Base-by-base conservation (phyloP, 2,113 vertebrate species). In the Elgaria multicarinata region DNA sequence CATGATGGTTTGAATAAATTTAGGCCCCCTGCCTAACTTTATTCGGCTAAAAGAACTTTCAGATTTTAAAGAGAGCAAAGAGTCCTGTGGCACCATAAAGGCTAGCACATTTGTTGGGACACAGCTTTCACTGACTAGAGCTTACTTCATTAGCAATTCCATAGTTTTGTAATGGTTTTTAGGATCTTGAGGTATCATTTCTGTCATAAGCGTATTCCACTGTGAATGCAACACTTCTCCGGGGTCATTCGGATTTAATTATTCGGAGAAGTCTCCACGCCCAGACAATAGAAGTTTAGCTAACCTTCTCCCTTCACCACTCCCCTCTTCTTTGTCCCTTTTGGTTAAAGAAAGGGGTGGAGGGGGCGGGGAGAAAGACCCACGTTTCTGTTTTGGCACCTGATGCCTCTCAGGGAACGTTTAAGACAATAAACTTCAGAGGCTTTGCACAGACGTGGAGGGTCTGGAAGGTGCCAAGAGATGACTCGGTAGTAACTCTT, bases 301-400 rank as follows among this genome's bases (percentile, higher is more conserved):
- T 66, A 75, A 75, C 53, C 78, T 77, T 80, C 77, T 36, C 79
- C 78, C 33, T 74, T 28, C 69, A 36, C 89, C 66, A 39, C 42
- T 71, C 90, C 79, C 33, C 33, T 53, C 85, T 36, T 28, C 87
- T 82, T 89, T 85, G 55, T 74, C 91, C 78, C 86, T 78, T 74
- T 90, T n/a, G 46, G 81, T n/a, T 10, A 50, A 87, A 90, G n/a
- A 72, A 80, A 67, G 22, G 31, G 75, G 76, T 28, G 28, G 39
- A 39, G 9, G 28, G 39, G 42, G 44, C 58, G 3, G 36, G 58
- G 36, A 10, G 46, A 18, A 7, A 26, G n/a, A 64, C 10, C 12
- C 76, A 33, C 58, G 6, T 33, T 77, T 83, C 64, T 75, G 26
- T 83, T 90, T 82, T 83, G 95, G 93, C 90, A 89, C 69, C 90